Conservation (phyloP, 37 sponge, comb jelly and placozoan species). For the Ianthella basta region DNA sequence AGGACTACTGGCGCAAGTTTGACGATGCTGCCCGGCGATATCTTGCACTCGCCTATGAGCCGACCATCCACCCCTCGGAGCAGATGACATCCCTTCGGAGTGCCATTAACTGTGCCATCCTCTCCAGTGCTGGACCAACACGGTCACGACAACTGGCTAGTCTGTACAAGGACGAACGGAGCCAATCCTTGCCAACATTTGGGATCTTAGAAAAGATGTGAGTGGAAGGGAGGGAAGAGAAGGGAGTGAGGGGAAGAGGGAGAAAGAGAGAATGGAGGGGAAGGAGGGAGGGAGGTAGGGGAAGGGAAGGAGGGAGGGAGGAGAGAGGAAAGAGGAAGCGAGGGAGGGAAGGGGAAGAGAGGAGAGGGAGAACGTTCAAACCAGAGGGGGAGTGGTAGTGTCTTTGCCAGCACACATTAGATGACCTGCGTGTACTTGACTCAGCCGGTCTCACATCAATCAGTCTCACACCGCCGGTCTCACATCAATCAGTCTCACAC, state of each 20-base stretch:
- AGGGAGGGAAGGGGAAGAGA: neutral
- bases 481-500: too few species aligned
- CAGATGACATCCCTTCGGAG: conserved; percentile 64
- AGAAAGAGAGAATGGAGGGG: neutral
- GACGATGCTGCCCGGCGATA: conserved; percentile 93
- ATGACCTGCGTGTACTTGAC: too few species aligned
- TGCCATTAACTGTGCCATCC: conserved; percentile 58
- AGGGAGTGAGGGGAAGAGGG: neutral
- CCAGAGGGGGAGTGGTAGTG: neutral
- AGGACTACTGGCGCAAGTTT: conserved; percentile 93
- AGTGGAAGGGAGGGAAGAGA: neutral
- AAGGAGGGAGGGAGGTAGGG: neutral
- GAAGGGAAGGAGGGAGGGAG: neutral
- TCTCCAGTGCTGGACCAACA: conserved; percentile 77
- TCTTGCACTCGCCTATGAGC: conserved; percentile 86
- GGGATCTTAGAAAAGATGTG: conserved; percentile 87
- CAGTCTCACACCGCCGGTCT: too few species aligned
- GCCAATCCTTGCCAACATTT: conserved; percentile 83
- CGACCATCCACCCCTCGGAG: conserved; percentile 79
- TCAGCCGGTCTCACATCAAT: too few species aligned
- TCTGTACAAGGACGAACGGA: conserved; percentile 65
- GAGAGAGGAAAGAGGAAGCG: neutral
- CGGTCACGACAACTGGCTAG: conserved; percentile 90
- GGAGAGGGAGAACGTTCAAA: too few species aligned
- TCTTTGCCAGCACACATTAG: too few species aligned